These are phyloP conservation scores for Dicerorhinus sumatrensis DNA, from an alignment of 2,113 vertebrate genomes.

Conservation along the genomic window DNA sequence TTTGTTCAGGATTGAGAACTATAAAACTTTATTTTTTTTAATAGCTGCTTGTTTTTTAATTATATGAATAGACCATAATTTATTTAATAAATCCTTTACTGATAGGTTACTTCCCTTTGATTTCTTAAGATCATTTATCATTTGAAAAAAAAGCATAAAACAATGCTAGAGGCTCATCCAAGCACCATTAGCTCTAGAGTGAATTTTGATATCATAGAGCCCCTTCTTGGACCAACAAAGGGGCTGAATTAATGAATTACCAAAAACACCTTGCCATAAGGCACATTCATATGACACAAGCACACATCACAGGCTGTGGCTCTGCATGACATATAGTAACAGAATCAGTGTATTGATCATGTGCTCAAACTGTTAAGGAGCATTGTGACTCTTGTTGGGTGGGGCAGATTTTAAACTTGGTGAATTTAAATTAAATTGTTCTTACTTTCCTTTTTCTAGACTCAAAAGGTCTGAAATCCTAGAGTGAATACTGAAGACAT, in stretches of 20 bases:
- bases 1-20: conserved; percentile 15
- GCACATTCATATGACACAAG: not conserved
- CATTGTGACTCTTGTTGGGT: not conserved
- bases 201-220: not conserved
- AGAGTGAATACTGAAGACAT: not conserved
- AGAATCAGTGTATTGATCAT: not conserved
- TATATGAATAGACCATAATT: not conserved
- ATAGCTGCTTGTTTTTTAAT: conserved; percentile 40
- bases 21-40: not conserved
- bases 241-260: not conserved
- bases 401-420: conserved; percentile 28
- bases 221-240: not conserved
- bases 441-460: not conserved
- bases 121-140: conserved; percentile 35
- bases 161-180: not conserved
- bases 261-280: not conserved
- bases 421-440: conserved; percentile 38
- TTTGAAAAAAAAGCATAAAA: conserved; percentile 23
- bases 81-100: conserved; percentile 17
- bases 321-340: not conserved
- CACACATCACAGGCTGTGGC: not conserved
- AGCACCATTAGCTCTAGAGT: not conserved
- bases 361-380: not conserved
- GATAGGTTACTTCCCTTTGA: not conserved
- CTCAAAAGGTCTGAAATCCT: not conserved